Percentiles rank a stretch among this genome's conserved stretches.
Evolutionary conservation across 2,113 vertebrate species (phyloP).

Genomic region (Mystacornis crossleyi): DNA sequence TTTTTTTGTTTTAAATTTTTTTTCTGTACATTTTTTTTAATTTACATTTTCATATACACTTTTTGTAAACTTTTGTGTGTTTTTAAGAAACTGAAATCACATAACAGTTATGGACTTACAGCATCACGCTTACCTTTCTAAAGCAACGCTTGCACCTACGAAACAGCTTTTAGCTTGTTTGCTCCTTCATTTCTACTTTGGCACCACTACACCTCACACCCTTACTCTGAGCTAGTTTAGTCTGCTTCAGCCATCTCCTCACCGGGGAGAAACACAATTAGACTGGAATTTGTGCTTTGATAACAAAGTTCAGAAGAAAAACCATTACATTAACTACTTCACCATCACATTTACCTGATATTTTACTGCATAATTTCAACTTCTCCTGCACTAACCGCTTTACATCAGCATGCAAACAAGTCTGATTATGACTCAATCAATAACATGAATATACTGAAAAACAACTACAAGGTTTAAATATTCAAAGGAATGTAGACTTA

Average conservation of each 20-base stretch:
- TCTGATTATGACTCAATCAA: constrained; percentile 54
- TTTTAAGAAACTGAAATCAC: constrained; percentile 63
- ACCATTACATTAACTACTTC: constrained; percentile 53
- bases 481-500: constrained; percentile 59
- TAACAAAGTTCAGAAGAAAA: constrained; percentile 14
- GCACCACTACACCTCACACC: constrained; percentile 58
- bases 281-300: constrained; percentile 44
- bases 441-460: constrained; percentile 67
- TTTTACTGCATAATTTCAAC: constrained; percentile 41
- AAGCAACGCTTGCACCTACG: neutral
- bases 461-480: constrained; percentile 69
- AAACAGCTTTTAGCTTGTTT: constrained; percentile 14
- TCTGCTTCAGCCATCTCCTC: neutral
- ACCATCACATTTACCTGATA: constrained; percentile 64
- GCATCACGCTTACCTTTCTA: constrained; percentile 53
- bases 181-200: constrained; percentile 70
- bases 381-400: constrained; percentile 56
- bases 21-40: constrained; percentile 77
- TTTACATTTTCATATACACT: constrained; percentile 78
- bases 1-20: constrained; percentile 80
- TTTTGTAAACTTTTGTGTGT: constrained; percentile 70
- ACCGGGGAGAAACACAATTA: constrained; percentile 35
- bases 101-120: constrained; percentile 53
- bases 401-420: constrained; percentile 75
- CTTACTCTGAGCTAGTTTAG: constrained; percentile 34